Conservation (phyloP, 2,888 invertebrate genomes). For the Chirona hameri region DNA sequence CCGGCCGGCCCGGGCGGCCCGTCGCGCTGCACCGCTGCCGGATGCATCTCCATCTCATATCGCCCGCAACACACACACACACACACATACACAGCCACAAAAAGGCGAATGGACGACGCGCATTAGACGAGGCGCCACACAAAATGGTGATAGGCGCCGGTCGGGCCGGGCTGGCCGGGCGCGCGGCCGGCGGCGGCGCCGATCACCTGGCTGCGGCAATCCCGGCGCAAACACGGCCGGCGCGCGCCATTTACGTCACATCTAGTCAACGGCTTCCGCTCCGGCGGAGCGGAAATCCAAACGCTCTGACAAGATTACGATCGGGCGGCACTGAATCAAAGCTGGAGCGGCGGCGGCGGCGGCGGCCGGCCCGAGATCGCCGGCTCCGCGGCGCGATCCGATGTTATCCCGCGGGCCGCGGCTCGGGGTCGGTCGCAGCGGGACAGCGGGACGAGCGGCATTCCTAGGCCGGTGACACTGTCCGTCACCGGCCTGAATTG, state of each 20-base stretch:
- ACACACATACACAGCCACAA: not conserved
- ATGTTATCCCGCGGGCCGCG: not conserved
- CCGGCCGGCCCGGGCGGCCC: not conserved
- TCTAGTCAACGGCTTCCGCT: not conserved
- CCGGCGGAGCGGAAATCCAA: not conserved
- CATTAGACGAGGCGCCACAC: not conserved
- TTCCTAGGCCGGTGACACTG: too few species aligned
- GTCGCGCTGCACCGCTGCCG: not conserved
- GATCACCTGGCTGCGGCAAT: too few species aligned
- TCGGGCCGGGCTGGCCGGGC: not conserved
- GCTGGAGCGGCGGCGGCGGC: not conserved
- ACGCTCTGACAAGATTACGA: not conserved
- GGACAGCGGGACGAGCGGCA: too few species aligned
- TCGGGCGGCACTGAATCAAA: not conserved
- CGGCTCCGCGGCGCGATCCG: not conserved
- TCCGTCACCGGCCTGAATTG: too few species aligned
- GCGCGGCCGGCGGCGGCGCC: too few species aligned
- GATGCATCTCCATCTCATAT: not conserved
- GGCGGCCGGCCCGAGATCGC: not conserved
- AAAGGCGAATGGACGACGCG: not conserved
- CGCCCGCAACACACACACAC: not conserved
- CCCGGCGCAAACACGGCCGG: not conserved
- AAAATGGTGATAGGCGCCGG: conserved; percentile 12
- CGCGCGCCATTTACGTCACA: conserved; percentile 26
- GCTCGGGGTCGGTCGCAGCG: too few species aligned